Percentiles rank a stretch among this genome's conserved stretches.
Conservation (phyloP, 2,888 invertebrate species). For the Agrotis segetum region DNA sequence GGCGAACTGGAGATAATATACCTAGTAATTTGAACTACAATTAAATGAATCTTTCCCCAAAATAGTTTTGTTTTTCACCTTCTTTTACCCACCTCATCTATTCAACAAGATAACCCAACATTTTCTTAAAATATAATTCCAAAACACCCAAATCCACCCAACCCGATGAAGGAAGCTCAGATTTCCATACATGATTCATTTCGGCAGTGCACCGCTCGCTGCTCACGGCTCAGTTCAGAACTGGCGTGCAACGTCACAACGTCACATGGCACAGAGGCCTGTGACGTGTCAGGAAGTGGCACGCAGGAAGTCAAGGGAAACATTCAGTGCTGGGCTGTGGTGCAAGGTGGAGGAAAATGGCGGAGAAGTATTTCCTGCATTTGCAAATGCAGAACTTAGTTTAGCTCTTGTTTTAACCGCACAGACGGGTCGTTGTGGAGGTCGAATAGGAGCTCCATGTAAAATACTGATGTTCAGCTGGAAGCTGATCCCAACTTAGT, state of each 20-base stretch:
- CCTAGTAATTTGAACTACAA: background rate
- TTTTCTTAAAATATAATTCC: background rate
- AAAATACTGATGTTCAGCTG: too few species aligned
- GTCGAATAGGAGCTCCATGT: too few species aligned
- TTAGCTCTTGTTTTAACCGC: too few species aligned
- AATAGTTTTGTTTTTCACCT: too few species aligned
- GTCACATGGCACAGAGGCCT: constrained; percentile 80
- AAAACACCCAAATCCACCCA: constrained; percentile 1
- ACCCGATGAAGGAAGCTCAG: constrained; percentile 43
- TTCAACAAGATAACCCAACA: background rate
- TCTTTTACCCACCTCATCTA: too few species aligned
- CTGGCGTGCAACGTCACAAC: constrained; percentile 67
- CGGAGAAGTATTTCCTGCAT: constrained; percentile 6
- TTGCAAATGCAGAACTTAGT: too few species aligned
- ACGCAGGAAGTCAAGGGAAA: constrained; percentile 86
- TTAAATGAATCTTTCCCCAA: background rate
- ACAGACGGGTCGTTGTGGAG: too few species aligned
- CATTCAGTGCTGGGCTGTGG: constrained; percentile 69
- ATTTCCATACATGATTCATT: constrained; percentile 61
- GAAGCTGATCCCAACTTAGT: too few species aligned
- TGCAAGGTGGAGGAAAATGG: constrained; percentile 59
- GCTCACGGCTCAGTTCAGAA: constrained; percentile 58
- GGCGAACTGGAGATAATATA: too few species aligned
- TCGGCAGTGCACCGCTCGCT: constrained; percentile 46
- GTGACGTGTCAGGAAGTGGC: constrained; percentile 85